A percentile compares a stretch with the other conserved stretches of the same genome.
Conservation (phyloP, 2,797 vertebrate genomes). For the Numenius phaeopus region DNA sequence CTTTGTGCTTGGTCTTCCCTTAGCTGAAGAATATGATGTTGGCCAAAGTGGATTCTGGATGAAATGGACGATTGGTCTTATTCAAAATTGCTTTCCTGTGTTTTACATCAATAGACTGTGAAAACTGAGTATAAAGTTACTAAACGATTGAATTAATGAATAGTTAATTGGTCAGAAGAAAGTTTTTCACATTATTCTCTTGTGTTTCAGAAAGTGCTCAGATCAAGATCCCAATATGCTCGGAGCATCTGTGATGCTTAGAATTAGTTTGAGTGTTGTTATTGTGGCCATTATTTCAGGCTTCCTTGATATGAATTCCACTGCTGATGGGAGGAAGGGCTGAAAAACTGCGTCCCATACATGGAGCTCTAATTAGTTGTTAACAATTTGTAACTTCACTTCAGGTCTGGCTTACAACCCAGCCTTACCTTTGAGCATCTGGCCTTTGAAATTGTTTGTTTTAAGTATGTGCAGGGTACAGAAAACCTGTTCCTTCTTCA, state of each 20-base stretch:
- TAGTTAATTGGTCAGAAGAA: not conserved
- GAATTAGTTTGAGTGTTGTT: not conserved
- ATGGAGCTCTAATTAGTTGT: not conserved
- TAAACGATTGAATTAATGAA: not conserved
- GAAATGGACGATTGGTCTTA: not conserved
- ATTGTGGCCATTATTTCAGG: not conserved
- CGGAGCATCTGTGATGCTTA: not conserved
- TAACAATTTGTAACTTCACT: not conserved
- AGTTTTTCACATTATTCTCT: not conserved
- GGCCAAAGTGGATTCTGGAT: not conserved
- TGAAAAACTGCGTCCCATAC: not conserved
- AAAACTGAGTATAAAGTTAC: not conserved
- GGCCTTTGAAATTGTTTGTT: constrained; percentile 7
- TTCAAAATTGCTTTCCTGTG: not conserved
- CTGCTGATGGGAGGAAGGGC: not conserved
- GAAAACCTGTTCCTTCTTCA: constrained; percentile 22
- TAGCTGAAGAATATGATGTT: not conserved
- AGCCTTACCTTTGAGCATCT: constrained; percentile 1
- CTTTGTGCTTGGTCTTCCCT: not conserved
- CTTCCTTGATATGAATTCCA: not conserved
- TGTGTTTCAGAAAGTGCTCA: not conserved
- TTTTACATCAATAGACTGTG: not conserved
- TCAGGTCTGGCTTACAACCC: not conserved
- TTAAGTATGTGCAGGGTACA: not conserved
- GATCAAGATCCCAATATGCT: not conserved